Conservation (phyloP, 1,140 invertebrate genomes). For the Armadillidium nasatum region DNA sequence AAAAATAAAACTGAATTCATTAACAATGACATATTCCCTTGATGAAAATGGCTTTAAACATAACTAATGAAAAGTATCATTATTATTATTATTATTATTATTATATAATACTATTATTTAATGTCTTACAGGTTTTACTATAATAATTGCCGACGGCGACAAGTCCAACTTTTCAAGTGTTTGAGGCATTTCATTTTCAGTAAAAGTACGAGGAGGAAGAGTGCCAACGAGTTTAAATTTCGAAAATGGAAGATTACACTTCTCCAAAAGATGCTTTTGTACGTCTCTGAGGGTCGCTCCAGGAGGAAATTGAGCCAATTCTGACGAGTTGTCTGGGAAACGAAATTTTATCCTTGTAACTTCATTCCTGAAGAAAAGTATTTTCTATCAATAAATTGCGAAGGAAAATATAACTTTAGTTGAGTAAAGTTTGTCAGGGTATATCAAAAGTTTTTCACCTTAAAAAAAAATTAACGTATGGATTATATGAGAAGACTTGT, state of each 20-base stretch:
- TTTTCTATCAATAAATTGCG: background rate
- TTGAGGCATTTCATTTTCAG: slow-evolving; percentile 56
- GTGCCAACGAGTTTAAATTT: slow-evolving; percentile 68
- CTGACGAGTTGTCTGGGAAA: slow-evolving; percentile 67
- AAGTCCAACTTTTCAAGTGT: slow-evolving; percentile 66
- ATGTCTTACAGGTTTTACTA: slow-evolving; percentile 25
- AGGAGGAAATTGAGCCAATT: slow-evolving; percentile 61
- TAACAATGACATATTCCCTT: too few relatives aligned
- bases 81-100: too few relatives aligned
- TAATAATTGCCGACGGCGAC: slow-evolving; percentile 62
- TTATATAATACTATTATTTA: too few relatives aligned
- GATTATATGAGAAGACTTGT: too few relatives aligned
- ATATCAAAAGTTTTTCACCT: too few relatives aligned
- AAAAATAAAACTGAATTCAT: too few relatives aligned
- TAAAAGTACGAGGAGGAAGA: slow-evolving; percentile 71
- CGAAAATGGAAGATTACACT: slow-evolving; percentile 52
- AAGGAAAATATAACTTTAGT: too few relatives aligned
- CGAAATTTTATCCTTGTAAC: slow-evolving; percentile 72
- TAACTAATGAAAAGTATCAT: too few relatives aligned
- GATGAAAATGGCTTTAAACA: too few relatives aligned
- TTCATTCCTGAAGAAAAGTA: slow-evolving; percentile 46
- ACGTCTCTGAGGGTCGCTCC: slow-evolving; percentile 57
- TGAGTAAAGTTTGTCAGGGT: too few relatives aligned
- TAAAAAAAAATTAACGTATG: too few relatives aligned
- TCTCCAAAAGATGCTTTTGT: slow-evolving; percentile 57